Conservation (phyloP, 1,140 invertebrate species). For the Steinernema khuongi region DNA sequence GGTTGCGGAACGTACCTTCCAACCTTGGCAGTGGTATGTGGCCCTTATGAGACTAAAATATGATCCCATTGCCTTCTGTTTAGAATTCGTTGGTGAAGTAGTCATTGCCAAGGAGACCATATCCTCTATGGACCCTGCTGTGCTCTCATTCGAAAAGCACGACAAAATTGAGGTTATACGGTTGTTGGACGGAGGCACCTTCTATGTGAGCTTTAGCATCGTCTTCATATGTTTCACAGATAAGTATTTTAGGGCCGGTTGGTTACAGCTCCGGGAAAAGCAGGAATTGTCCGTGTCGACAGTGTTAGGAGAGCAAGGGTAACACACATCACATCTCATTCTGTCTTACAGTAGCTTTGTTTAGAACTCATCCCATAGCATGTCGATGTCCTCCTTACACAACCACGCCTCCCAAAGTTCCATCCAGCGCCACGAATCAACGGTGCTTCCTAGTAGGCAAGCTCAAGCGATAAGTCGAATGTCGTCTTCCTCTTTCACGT, state of each 20-base stretch:
- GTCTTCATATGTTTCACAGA: not conserved
- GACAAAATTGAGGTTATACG: not conserved
- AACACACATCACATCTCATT: too few species aligned
- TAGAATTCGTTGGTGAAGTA: not conserved
- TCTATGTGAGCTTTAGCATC: too few species aligned
- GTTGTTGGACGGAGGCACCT: conserved; percentile 12
- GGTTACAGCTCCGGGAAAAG: not conserved
- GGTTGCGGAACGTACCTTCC: not conserved
- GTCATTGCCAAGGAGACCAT: not conserved
- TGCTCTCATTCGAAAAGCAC: conserved; percentile 1
- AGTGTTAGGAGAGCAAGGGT: not conserved
- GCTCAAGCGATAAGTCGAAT: not conserved
- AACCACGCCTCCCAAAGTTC: not conserved
- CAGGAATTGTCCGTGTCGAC: conserved; percentile 8
- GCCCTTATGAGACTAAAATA: not conserved
- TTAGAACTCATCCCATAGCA: not conserved
- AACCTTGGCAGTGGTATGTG: not conserved
- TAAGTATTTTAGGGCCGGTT: not conserved
- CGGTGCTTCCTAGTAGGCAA: not conserved
- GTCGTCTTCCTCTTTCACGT: not conserved
- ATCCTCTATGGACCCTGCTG: not conserved
- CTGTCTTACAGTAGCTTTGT: too few species aligned
- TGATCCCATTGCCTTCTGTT: not conserved
- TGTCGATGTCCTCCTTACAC: not conserved
- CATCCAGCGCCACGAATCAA: not conserved